Evolutionary conservation across 1,140 invertebrate species (phyloP), one percentile per base, ranked within the genome.

Genomic region (Drosophila suzukii): DNA sequence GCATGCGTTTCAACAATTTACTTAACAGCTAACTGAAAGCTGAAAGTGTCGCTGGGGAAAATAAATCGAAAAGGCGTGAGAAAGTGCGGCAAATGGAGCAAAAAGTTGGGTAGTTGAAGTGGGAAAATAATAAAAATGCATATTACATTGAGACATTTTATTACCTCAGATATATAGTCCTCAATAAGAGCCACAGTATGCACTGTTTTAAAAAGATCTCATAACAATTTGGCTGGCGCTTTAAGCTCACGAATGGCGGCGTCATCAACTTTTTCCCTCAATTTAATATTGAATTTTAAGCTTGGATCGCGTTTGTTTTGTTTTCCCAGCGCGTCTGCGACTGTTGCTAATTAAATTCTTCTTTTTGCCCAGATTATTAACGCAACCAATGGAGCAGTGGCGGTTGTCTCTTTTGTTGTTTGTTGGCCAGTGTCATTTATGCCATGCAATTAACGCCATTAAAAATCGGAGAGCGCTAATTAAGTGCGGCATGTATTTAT

Each of bases 1-100:
- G 73, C 82, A 73, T 78, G 78, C 75, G 62, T 76, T 79, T 78
- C 71, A 79, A 83, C 83, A 66, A 88, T 86, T 83, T 88, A 83
- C 75, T 79, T 75, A 65, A 79, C 70, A 72, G 81, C 58, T 81
- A 81, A 85, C 77, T 70, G 62, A 36, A 57, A 36, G 60, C 65
- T 44, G 54, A 53, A 76, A 76, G 68, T 67, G 59, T 56, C 58
- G 53, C 39, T 34, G 10, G 24, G 17, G 44, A 57, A 49, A 44
- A 50, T 58, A 65, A 68, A 62, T 56, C 54, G 60, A 39, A 44
- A 5, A 7, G 27, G 58, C 44, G 65, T 70, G 51, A 20, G 38
- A 44, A 10, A 30, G 61, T 58, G 53, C 51, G 34, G 46, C 32
- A 68, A 38, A 53, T 17, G 38, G 30, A 58, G 44, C 24, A 34